A percentile compares a stretch with the other conserved stretches of the same genome.
Evolutionary conservation across 1,140 invertebrate species (phyloP).

Genomic region (Notospermus geniculatus): DNA sequence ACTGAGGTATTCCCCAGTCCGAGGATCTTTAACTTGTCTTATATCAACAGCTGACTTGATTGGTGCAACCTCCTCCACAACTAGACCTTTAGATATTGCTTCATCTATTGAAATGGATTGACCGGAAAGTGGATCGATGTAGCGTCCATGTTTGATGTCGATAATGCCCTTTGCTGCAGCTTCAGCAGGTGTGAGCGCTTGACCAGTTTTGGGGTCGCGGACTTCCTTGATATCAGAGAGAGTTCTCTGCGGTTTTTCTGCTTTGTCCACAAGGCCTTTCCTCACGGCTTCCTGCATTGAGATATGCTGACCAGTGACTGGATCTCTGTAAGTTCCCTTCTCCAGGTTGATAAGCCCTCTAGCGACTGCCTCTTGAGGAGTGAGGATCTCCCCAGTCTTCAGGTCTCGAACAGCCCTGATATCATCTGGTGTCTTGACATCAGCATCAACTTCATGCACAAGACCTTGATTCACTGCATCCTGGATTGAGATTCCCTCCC

Average conservation of each 20-base stretch:
- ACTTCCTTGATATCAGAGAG: slow-evolving; percentile 38
- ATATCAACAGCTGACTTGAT: slow-evolving; percentile 76
- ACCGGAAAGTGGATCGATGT: background rate
- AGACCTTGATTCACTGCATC: slow-evolving; percentile 73
- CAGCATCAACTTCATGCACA: slow-evolving; percentile 68
- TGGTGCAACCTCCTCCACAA: slow-evolving; percentile 70
- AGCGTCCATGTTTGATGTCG: background rate
- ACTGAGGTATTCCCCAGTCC: slow-evolving; percentile 59
- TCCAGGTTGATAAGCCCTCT: slow-evolving; percentile 31
- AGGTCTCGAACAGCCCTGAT: slow-evolving; percentile 22
- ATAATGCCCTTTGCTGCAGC: slow-evolving; percentile 43
- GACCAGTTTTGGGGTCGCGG: slow-evolving; percentile 70
- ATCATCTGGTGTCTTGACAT: slow-evolving; percentile 13
- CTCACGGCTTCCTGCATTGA: slow-evolving; percentile 67
- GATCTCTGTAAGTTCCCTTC: background rate
- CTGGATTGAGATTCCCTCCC: slow-evolving; percentile 62
- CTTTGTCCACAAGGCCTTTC: slow-evolving; percentile 75
- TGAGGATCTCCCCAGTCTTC: slow-evolving; percentile 63
- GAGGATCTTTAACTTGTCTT: slow-evolving; percentile 71
- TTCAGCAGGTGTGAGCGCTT: slow-evolving; percentile 65
- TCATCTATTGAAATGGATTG: slow-evolving; percentile 36
- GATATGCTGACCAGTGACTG: slow-evolving; percentile 22
- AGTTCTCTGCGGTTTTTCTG: slow-evolving; percentile 64
- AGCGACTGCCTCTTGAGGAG: slow-evolving; percentile 76
- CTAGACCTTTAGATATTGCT: slow-evolving; percentile 38